Percentiles rank a stretch among this genome's conserved stretches.
Evolutionary conservation across 2,797 vertebrate species (phyloP).

Genomic region (Tenualosa thibaudeaui): DNA sequence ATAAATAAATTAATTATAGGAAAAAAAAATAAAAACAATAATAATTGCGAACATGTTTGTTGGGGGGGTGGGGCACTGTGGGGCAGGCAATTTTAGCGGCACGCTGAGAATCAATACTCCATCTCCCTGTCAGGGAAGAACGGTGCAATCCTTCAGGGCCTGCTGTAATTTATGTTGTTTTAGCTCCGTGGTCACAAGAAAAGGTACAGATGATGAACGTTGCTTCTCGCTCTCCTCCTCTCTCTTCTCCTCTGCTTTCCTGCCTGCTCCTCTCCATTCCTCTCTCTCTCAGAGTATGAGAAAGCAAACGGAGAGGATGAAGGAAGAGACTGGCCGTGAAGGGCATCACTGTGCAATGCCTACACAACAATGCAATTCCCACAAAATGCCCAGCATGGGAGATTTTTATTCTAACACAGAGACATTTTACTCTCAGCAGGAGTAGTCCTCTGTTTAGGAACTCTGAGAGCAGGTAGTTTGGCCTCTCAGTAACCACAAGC

Average conservation of each 20-base stretch:
- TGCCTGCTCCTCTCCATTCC: background rate
- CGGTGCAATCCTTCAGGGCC: conserved; percentile 52
- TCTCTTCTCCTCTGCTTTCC: background rate
- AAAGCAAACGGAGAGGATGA: conserved; percentile 21
- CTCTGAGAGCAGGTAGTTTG: background rate
- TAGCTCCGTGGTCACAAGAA: conserved; percentile 54
- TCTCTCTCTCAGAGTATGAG: conserved; percentile 28
- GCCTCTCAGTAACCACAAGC: background rate
- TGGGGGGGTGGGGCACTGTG: conserved; percentile 48
- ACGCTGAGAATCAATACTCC: conserved; percentile 66
- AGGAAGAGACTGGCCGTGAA: conserved; percentile 32
- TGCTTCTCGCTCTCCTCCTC: conserved; percentile 26
- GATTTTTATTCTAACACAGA: conserved; percentile 35
- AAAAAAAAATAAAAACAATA: conserved; percentile 24
- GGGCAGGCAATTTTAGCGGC: conserved; percentile 64
- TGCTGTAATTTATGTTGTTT: conserved; percentile 58
- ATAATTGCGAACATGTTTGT: conserved; percentile 54
- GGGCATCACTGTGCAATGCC: conserved; percentile 52
- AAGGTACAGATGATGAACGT: conserved; percentile 52
- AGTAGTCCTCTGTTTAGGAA: background rate
- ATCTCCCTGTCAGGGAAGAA: conserved; percentile 59
- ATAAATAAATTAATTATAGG: conserved; percentile 23
- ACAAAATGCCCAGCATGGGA: conserved; percentile 40
- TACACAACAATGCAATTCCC: conserved; percentile 36
- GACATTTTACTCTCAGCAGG: conserved; percentile 14